These are phyloP conservation scores for Carpatolechia fugitivella DNA, from an alignment of 2,888 invertebrate genomes.

Conservation along the genomic window DNA sequence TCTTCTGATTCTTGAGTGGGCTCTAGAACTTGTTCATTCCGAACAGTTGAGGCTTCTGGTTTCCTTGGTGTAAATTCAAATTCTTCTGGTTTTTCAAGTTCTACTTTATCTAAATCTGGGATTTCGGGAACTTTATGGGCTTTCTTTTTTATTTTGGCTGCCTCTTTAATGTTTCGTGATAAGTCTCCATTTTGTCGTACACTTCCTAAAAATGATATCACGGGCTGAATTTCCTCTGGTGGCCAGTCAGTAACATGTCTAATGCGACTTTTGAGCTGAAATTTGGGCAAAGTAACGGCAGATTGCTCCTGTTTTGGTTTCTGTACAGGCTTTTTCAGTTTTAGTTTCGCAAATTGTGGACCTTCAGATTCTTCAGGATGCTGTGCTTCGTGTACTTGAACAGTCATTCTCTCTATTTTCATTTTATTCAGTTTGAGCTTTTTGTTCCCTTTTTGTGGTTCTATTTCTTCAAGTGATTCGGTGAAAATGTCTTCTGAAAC, in stretches of 20 bases:
- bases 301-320: conserved; percentile 68
- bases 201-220: conserved; percentile 75
- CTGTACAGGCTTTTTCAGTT: conserved; percentile 80
- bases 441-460: conserved; percentile 17
- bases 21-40: conserved; percentile 21
- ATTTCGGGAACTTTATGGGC: conserved; percentile 73
- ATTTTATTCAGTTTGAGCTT: conserved; percentile 63
- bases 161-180: conserved; percentile 85
- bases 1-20: not conserved
- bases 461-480: not conserved
- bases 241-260: conserved; percentile 81
- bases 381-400: conserved; percentile 80
- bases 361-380: conserved; percentile 77
- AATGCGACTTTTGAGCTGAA: conserved; percentile 86
- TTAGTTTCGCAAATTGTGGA: conserved; percentile 82
- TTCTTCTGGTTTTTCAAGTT: conserved; percentile 73
- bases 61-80: conserved; percentile 32
- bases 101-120: conserved; percentile 66
- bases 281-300: conserved; percentile 77
- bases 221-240: conserved; percentile 74
- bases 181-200: conserved; percentile 81
- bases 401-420: conserved; percentile 80
- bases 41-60: not conserved
- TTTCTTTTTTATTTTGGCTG: conserved; percentile 80
- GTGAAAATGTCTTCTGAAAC: not conserved